phyloP scores from a whole-genome alignment of 2,113 vertebrate genomes.

The Crotalus viridis region DNA sequence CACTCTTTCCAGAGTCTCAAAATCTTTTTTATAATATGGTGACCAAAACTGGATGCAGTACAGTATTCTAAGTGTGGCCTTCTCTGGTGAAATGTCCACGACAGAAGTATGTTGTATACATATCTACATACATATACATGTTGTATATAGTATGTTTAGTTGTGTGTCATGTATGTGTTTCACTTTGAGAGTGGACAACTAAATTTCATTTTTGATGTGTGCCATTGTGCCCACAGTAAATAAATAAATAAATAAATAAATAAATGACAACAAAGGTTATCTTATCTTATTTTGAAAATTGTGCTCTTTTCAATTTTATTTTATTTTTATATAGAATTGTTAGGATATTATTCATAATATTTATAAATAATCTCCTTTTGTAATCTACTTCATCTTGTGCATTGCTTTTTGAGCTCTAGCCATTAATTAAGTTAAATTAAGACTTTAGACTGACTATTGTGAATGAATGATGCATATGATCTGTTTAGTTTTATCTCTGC shows the following conservation, averaged over 20 bases:
- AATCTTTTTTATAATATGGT: neutral
- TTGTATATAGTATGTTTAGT: too few species aligned
- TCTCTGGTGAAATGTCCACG: neutral
- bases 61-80: neutral
- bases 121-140: too few species aligned
- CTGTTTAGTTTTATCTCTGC: neutral
- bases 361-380: neutral
- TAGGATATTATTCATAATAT: neutral
- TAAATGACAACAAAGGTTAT: too few species aligned
- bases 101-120: neutral
- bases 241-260: too few species aligned
- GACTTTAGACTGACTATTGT: neutral
- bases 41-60: neutral
- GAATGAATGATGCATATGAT: neutral
- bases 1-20: neutral
- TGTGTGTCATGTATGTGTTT: too few species aligned
- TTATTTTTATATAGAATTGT: neutral
- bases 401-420: neutral
- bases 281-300: neutral
- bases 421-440: neutral
- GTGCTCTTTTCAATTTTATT: neutral
- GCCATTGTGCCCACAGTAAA: too few species aligned
- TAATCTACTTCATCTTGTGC: neutral
- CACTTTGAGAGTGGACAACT: too few species aligned
- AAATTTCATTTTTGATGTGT: too few species aligned